Base-by-base conservation (phyloP, 35 echinoderm and acorn worm genomes). In the Lytechinus variegatus region DNA sequence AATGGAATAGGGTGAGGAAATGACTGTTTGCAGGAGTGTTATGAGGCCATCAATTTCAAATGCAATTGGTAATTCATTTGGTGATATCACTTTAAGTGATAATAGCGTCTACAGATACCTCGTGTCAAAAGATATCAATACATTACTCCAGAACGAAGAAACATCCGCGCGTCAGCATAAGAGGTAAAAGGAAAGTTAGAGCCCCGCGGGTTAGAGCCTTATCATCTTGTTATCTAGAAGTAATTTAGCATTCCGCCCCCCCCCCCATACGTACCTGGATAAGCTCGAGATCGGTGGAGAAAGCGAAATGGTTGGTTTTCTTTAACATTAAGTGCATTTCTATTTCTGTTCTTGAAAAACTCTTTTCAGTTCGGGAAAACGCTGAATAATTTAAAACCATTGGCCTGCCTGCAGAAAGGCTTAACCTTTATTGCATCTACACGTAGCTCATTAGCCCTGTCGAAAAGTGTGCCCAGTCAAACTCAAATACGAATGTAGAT, bases 31-130 rank as follows among this genome's bases (percentile, higher is more conserved):
- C 66, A 24, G 66, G n/a, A 19, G 66, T 24, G 14, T 16, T 79
- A 79, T 16, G 66, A 79, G 66, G 66, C 19, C 66, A 79, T 79
- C 66, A 16, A 79, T 79, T 79, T 16, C 66, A 24, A 79, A 7
- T 16, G 4, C 19, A 24, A 79, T 79, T 79, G 66, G 66, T 79
- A 79, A 79, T 79, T 24, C 66, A 79, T 79, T 79, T 79, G 66
- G 66, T 79, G 66, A 16, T n/a, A 79, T 79, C 66, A 79, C 66
- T 19, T 79, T 79, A 79, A 79, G 66, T 79, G 66, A 79, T 79
- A 79, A 79, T 79, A 79, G 19, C 12, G 66, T 79, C 66, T 24
- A 79, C 66, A 79, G 66, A 79, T 79, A 79, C n/a, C 19, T 79
- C 66, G 4, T 79, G 66, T 79, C 66, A 79, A 79, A 79, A 6